Percentiles rank a stretch among this genome's conserved stretches.
Conservation (phyloP, 2,888 invertebrate species). For the Deilephila elpenor region DNA sequence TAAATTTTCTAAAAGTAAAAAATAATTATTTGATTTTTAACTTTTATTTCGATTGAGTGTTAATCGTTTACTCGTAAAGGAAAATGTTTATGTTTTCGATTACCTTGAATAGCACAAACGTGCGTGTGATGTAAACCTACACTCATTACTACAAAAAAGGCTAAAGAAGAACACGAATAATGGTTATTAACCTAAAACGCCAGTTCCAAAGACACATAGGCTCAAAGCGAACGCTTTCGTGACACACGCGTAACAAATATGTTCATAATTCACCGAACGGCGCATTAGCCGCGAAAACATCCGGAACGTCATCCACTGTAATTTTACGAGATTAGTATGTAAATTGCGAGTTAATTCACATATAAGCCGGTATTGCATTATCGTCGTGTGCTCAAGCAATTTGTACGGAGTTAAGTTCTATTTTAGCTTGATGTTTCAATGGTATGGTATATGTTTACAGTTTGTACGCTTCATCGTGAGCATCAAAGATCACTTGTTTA, state of each 20-base stretch:
- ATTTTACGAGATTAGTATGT: conserved; percentile 60
- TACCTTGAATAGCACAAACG: too few relatives aligned
- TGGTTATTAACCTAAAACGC: too few relatives aligned
- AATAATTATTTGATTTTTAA: too few relatives aligned
- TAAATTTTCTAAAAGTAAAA: too few relatives aligned
- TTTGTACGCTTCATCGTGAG: not conserved
- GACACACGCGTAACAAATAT: conserved; percentile 8
- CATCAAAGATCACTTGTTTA: too few relatives aligned
- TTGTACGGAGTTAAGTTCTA: conserved; percentile 26
- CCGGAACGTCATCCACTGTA: conserved; percentile 44
- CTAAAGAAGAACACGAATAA: too few relatives aligned
- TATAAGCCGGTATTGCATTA: conserved; percentile 50
- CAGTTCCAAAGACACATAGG: too few relatives aligned
- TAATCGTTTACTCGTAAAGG: too few relatives aligned
- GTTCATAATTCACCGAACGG: conserved; percentile 24
- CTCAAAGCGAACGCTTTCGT: not conserved
- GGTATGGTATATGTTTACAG: not conserved
- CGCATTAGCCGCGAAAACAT: conserved; percentile 32
- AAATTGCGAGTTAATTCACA: conserved; percentile 63
- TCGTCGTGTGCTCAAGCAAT: conserved; percentile 43
- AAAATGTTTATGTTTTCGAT: too few relatives aligned
- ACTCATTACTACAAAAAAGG: too few relatives aligned
- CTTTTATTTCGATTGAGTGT: too few relatives aligned
- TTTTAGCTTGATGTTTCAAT: conserved; percentile 4
- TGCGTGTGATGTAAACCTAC: too few relatives aligned